Evolutionary conservation across 2,888 invertebrate genomes (phyloP), one percentile per base, ranked within the genome.

Genomic region (Dolichopus griseipennis): DNA sequence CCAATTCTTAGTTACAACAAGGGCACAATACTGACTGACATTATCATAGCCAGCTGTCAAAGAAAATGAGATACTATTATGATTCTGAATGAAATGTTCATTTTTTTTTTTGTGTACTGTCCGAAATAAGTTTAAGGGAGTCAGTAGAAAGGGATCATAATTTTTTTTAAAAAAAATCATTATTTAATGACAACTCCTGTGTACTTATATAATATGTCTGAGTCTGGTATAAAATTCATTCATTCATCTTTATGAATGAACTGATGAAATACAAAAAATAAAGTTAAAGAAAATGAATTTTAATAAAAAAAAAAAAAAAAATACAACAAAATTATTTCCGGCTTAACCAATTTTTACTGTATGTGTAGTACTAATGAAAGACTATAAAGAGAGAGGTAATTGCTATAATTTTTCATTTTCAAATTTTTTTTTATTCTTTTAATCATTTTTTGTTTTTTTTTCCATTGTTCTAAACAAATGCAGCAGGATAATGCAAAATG

Each of bases 291-390:
- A 12, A 37, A 37, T 8, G 37, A 7, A 37, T 37, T 27, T 27
- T 37, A 37, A 15, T 7, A 9, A 6, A 52, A 18, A 18, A 18
- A 52, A 52, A 12, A 12, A 18, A 41, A 12, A 52, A 52, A 52
- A 52, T 52, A 52, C n/a, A 52, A 52, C 27, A 27, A 52, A 52
- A 52, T 52, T 52, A 52, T 52, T 52, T 52, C 52, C 52, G 52
- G 52, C 15, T 18, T 12, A 15, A 1, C 52, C 5, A 52, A 52
- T 9, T 41, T 15, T 41, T 15, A 41, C 41, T 15, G 41, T n/a
- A n/a, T n/a, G n/a, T n/a, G n/a, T n/a, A n/a, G n/a, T n/a, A 27
- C 27, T 27, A 27, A 4, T 27, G 8, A 37, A 5, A 37, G 37
- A 37, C 9, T 7, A 34, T 9, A 34, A 34, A 37, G 12, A 37